phyloP scores from a whole-genome alignment of 2,888 invertebrate genomes.

The Ryuthela nishihirai region DNA sequence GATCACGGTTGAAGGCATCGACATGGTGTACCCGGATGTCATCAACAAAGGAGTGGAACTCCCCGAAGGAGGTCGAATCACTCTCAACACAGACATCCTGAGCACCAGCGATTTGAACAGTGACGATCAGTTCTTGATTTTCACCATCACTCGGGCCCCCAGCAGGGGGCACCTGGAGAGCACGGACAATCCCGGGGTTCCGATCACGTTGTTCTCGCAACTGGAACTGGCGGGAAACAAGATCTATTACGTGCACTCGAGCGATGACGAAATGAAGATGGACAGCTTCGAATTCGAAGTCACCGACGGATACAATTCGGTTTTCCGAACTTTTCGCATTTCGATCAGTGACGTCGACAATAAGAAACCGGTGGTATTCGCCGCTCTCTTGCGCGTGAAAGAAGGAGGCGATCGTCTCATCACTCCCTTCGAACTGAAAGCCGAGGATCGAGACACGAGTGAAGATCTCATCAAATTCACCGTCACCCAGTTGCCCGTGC shows the following conservation, averaged over 20 bases:
- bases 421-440: conserved; percentile 50
- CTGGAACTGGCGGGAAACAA: conserved; percentile 50
- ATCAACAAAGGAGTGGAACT: conserved; percentile 49
- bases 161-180: conserved; percentile 48
- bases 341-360: conserved; percentile 50
- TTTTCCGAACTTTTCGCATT: conserved; percentile 48
- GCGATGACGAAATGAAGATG: conserved; percentile 49
- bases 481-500: conserved; percentile 48
- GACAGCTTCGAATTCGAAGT: conserved; percentile 53
- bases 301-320: conserved; percentile 50
- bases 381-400: conserved; percentile 46
- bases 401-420: conserved; percentile 49
- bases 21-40: conserved; percentile 48
- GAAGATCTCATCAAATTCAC: conserved; percentile 46
- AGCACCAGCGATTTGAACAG: conserved; percentile 49
- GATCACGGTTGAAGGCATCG: conserved; percentile 49
- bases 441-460: conserved; percentile 49
- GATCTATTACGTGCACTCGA: conserved; percentile 50
- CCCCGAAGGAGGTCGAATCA: conserved; percentile 48
- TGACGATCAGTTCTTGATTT: conserved; percentile 47
- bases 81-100: conserved; percentile 48
- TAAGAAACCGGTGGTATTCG: conserved; percentile 49
- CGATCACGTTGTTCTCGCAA: conserved; percentile 49
- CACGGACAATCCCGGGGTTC: conserved; percentile 45
- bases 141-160: conserved; percentile 49